Evolutionary conservation across 2,113 vertebrate species (phyloP).

Genomic region (Ciconia maguari): DNA sequence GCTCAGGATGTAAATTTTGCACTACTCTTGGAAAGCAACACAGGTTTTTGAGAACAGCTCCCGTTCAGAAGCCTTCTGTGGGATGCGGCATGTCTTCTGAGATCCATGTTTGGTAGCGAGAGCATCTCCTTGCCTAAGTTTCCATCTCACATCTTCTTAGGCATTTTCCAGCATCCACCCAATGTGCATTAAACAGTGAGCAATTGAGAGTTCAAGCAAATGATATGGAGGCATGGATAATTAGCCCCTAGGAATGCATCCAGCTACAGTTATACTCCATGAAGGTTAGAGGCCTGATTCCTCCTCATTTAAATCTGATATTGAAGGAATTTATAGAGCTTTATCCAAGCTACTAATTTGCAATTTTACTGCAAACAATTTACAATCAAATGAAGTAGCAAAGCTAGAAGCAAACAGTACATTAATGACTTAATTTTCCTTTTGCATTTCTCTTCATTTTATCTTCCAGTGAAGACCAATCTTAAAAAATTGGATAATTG

Average conservation of each 20-base stretch:
- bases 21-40: not conserved
- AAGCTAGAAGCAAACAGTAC: constrained; percentile 53
- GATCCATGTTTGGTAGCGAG: not conserved
- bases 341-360: constrained; percentile 12
- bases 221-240: constrained; percentile 60
- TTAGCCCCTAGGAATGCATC: constrained; percentile 30
- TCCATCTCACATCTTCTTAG: constrained; percentile 26
- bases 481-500: constrained; percentile 51
- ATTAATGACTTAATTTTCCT: constrained; percentile 59
- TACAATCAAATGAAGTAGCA: constrained; percentile 67
- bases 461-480: constrained; percentile 38
- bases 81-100: not conserved
- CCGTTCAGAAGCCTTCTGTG: not conserved
- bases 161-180: constrained; percentile 13
- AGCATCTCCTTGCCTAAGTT: not conserved
- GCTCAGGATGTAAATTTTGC: not conserved
- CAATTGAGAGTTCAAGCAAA: constrained; percentile 69
- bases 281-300: constrained; percentile 53
- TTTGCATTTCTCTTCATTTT: constrained; percentile 54
- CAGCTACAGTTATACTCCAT: not conserved
- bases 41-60: not conserved
- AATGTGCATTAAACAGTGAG: constrained; percentile 57
- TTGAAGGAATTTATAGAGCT: constrained; percentile 39
- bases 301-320: constrained; percentile 41
- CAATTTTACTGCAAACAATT: constrained; percentile 61